Percentiles rank a stretch among this genome's conserved stretches.
Evolutionary conservation across 2,888 invertebrate genomes (phyloP).

Genomic region (Digitonthophagus gazella): DNA sequence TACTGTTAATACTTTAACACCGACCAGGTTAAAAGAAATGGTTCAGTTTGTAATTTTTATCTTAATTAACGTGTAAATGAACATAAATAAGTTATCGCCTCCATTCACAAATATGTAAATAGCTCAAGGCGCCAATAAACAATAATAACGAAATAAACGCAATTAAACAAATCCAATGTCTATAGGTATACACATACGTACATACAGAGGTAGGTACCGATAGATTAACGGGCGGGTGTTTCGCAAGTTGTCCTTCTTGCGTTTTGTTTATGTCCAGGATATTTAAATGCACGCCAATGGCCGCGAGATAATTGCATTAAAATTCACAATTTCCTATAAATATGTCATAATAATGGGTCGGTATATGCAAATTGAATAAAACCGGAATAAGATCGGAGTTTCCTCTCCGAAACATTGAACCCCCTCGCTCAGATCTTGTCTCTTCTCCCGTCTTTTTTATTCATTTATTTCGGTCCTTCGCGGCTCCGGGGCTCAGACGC

Average conservation of each 20-base stretch:
- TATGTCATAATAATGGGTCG: neutral
- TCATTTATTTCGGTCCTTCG: constrained; percentile 19
- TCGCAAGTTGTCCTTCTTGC: neutral
- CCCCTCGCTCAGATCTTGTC: neutral
- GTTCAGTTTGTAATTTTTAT: too few species aligned
- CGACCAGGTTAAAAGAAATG: too few species aligned
- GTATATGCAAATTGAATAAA: neutral
- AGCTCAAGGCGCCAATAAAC: neutral
- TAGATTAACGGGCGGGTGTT: neutral
- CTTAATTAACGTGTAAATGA: neutral
- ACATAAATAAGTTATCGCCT: neutral
- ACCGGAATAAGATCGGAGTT: neutral
- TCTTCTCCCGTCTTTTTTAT: constrained; percentile 17
- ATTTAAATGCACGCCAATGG: neutral
- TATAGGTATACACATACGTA: neutral
- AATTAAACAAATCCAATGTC: neutral
- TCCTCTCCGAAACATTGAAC: neutral
- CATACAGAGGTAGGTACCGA: neutral
- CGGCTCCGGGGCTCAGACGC: constrained; percentile 26
- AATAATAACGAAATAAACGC: neutral
- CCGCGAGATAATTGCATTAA: neutral
- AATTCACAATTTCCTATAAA: neutral
- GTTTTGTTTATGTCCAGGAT: neutral
- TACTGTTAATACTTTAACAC: too few species aligned
- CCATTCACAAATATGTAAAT: neutral